Percentiles rank a stretch among this genome's conserved stretches.
phyloP scores from a whole-genome alignment of 2,888 invertebrate genomes.

The Chymomyza caudatula region DNA sequence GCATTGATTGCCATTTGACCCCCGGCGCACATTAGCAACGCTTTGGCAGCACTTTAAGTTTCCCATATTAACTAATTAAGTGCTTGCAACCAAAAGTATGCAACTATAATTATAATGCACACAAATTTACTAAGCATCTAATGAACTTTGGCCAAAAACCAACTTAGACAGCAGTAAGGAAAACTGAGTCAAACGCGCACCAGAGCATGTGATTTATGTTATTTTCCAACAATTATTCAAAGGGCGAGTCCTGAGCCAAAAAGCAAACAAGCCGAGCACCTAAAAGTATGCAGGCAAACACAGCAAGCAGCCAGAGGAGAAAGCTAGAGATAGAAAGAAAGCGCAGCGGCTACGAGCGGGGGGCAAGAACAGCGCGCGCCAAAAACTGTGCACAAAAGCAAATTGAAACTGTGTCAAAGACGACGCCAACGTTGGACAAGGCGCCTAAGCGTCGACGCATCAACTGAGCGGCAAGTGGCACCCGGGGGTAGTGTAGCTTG shows the following conservation, averaged over 20 bases:
- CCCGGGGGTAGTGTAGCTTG: neutral
- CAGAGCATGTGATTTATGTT: slow-evolving; percentile 47
- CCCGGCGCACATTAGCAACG: neutral
- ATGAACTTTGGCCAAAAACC: slow-evolving; percentile 1
- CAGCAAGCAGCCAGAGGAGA: neutral
- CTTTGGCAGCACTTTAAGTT: neutral
- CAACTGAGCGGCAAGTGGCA: slow-evolving; percentile 7
- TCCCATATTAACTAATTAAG: neutral
- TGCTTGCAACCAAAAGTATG: neutral
- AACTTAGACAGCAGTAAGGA: neutral
- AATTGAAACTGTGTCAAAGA: slow-evolving; percentile 59
- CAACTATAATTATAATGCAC: slow-evolving; percentile 18
- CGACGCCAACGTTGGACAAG: slow-evolving; percentile 31
- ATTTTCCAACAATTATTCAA: slow-evolving; percentile 53
- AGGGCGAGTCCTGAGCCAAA: slow-evolving; percentile 9
- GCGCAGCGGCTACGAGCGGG: neutral
- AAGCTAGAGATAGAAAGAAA: too few relatives aligned
- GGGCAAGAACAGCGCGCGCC: neutral
- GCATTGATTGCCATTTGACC: neutral
- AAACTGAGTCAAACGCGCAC: neutral
- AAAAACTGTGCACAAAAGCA: slow-evolving; percentile 25
- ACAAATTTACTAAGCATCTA: neutral
- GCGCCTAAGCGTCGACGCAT: slow-evolving; percentile 24
- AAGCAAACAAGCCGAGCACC: slow-evolving; percentile 1
- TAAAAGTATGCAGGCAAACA: slow-evolving; percentile 4